These are phyloP conservation scores for Moxostoma hubbsi DNA, from an alignment of 2,797 vertebrate species.

Conservation along the genomic window DNA sequence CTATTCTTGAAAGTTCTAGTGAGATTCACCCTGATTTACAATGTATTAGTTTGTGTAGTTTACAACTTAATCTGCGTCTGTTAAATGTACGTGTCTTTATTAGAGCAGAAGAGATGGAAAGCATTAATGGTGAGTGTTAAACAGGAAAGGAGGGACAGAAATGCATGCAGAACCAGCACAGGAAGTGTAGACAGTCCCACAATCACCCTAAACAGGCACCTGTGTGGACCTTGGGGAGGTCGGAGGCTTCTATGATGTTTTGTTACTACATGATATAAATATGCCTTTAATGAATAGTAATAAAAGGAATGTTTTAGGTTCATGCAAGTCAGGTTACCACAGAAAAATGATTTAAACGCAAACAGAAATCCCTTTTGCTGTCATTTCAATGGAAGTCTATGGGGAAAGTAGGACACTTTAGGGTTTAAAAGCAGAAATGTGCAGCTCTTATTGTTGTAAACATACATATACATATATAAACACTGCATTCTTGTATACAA, in stretches of 20 bases:
- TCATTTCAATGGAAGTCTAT: too few relatives aligned
- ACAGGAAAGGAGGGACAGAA: slow-evolving; percentile 57
- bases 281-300: not conserved
- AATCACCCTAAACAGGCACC: slow-evolving; percentile 59
- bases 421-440: too few relatives aligned
- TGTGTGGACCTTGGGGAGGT: slow-evolving; percentile 15
- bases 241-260: not conserved
- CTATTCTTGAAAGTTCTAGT: not conserved
- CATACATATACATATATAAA: too few relatives aligned
- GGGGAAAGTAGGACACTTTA: too few relatives aligned
- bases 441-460: too few relatives aligned
- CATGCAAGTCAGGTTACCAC: too few relatives aligned
- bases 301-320: not conserved
- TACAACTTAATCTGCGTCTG: not conserved
- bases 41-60: not conserved
- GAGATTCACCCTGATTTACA: not conserved
- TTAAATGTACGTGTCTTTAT: not conserved
- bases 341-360: too few relatives aligned
- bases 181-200: slow-evolving; percentile 65
- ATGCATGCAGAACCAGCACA: slow-evolving; percentile 40
- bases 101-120: slow-evolving; percentile 11
- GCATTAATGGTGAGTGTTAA: not conserved
- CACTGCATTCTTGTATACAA: too few relatives aligned
- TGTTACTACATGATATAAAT: not conserved
- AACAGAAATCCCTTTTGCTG: too few relatives aligned